These are phyloP conservation scores for Sminthurides aquaticus DNA, from an alignment of 2,888 invertebrate genomes.

Conservation along the genomic window DNA sequence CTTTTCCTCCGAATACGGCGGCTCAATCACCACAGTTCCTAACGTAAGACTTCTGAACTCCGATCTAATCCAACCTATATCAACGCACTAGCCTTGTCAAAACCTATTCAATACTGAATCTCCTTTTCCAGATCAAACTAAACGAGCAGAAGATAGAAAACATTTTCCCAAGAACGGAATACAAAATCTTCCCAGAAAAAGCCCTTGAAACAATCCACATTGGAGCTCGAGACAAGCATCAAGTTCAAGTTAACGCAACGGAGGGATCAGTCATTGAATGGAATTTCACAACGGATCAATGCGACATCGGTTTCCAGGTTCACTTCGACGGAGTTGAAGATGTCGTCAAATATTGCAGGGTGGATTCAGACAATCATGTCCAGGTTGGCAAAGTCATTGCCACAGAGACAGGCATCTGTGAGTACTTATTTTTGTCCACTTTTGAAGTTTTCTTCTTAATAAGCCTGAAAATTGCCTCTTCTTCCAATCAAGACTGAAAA, in stretches of 20 bases:
- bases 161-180: neutral
- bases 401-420: slow-evolving; percentile 3
- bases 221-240: neutral
- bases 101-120: too few species aligned
- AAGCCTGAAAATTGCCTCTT: too few species aligned
- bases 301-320: slow-evolving; percentile 12
- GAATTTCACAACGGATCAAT: slow-evolving; percentile 7
- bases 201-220: neutral
- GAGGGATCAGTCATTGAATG: neutral
- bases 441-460: too few species aligned
- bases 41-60: neutral
- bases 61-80: too few species aligned
- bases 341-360: slow-evolving; percentile 5
- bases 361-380: slow-evolving; percentile 1
- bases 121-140: neutral
- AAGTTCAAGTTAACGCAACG: neutral
- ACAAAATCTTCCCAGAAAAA: neutral
- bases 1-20: slow-evolving; percentile 9
- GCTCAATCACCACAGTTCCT: slow-evolving; percentile 3
- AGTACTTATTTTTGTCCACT: too few species aligned
- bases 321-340: neutral
- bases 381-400: slow-evolving; percentile 3
- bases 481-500: too few species aligned
- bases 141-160: neutral
- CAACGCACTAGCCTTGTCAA: too few species aligned